These are phyloP conservation scores for Anomalospiza imberbis DNA, from an alignment of 2,797 vertebrate genomes.

Conservation along the genomic window DNA sequence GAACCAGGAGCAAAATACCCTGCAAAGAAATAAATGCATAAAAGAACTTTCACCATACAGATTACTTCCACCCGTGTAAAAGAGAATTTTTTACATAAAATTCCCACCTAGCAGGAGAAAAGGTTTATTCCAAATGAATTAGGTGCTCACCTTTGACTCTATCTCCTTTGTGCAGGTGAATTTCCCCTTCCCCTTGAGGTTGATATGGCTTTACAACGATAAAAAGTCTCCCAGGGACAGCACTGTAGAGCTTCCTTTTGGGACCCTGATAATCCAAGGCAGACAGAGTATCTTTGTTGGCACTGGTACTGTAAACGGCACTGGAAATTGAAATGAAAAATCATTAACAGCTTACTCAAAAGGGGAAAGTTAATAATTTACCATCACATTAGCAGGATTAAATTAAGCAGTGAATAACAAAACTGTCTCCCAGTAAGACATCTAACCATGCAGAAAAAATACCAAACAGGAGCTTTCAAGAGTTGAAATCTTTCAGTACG, in stretches of 20 bases:
- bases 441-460: neutral
- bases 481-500: neutral
- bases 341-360: neutral
- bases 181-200: slow-evolving; percentile 89
- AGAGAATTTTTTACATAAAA: neutral
- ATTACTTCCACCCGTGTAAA: neutral
- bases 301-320: slow-evolving; percentile 73
- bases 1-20: neutral
- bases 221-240: slow-evolving; percentile 91
- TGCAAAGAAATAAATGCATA: neutral
- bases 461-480: neutral
- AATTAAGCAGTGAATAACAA: neutral
- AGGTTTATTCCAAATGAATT: neutral
- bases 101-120: neutral
- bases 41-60: neutral
- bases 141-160: slow-evolving; percentile 90
- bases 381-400: neutral
- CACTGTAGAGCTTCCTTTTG: slow-evolving; percentile 93
- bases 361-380: neutral
- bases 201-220: slow-evolving; percentile 88
- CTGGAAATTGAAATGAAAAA: slow-evolving; percentile 25
- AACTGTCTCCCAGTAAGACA: neutral
- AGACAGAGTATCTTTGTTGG: slow-evolving; percentile 72
- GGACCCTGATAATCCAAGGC: slow-evolving; percentile 78
- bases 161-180: slow-evolving; percentile 90